phyloP scores from a whole-genome alignment of 2,797 vertebrate genomes.

The Poeciliopsis paucimaculata region DNA sequence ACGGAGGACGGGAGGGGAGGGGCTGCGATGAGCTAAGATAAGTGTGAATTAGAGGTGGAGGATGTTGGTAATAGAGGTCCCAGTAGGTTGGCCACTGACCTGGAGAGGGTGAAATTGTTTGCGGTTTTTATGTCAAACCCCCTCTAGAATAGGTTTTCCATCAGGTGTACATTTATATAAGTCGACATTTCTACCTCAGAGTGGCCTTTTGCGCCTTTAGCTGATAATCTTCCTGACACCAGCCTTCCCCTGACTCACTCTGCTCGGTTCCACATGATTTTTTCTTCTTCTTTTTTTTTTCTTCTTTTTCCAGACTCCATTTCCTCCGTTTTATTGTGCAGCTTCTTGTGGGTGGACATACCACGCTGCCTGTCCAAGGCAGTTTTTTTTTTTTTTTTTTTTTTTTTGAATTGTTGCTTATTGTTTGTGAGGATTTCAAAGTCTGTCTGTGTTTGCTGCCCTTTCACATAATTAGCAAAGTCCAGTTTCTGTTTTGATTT shows the following conservation, averaged over 20 bases:
- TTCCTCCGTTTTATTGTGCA: constrained; percentile 21
- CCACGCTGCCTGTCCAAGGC: constrained; percentile 21
- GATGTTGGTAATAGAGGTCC: constrained; percentile 43
- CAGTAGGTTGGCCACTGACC: constrained; percentile 23
- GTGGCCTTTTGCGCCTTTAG: constrained; percentile 36
- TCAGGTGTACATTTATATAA: constrained; percentile 27
- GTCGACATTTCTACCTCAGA: constrained; percentile 32
- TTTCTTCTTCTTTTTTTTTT: constrained; percentile 1
- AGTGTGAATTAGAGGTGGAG: constrained; percentile 45
- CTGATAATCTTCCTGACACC: constrained; percentile 42
- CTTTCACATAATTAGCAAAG: neutral
- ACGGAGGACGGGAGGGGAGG: constrained; percentile 12
- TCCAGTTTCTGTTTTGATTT: neutral
- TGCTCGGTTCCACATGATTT: constrained; percentile 21
- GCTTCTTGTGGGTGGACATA: constrained; percentile 18
- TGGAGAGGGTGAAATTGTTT: constrained; percentile 32
- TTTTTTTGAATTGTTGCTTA: constrained; percentile 14
- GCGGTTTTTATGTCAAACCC: constrained; percentile 31
- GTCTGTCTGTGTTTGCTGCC: neutral
- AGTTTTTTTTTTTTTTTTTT: constrained; percentile 15
- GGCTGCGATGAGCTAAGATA: constrained; percentile 34
- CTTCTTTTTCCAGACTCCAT: constrained; percentile 1
- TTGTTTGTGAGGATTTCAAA: constrained; percentile 1
- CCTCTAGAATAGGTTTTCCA: constrained; percentile 20
- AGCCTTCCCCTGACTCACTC: constrained; percentile 5